Evolutionary conservation across 2,888 invertebrate genomes (phyloP).

Genomic region (Penaeus monodon): DNA sequence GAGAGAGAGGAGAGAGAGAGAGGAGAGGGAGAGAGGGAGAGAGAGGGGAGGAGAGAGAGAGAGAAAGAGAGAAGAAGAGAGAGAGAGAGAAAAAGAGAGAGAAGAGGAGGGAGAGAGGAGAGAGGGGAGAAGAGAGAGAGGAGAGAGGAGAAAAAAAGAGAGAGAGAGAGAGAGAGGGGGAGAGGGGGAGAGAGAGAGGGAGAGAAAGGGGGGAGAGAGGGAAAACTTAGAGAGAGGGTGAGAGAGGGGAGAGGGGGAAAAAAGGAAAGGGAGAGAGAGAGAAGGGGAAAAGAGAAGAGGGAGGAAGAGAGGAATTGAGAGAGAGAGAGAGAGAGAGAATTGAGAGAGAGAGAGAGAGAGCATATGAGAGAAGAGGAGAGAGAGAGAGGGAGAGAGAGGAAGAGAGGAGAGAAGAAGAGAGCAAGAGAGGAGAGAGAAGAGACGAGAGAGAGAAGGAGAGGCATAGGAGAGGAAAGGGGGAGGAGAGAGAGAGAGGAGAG

Average conservation of each 20-base stretch:
- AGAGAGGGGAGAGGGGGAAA: slow-evolving; percentile 52
- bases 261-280: not conserved
- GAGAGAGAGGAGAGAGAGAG: slow-evolving; percentile 35
- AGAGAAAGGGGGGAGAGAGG: not conserved
- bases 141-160: not conserved
- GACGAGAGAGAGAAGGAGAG: too few species aligned
- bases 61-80: not conserved
- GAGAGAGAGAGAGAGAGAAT: too few species aligned
- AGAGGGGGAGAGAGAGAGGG: not conserved
- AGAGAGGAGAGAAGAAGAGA: too few species aligned
- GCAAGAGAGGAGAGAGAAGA: too few species aligned
- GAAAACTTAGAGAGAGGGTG: not conserved
- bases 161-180: not conserved
- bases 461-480: too few species aligned
- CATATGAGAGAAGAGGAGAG: too few species aligned
- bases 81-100: not conserved
- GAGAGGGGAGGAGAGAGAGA: not conserved
- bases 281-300: too few species aligned
- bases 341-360: too few species aligned
- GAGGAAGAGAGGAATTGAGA: too few species aligned
- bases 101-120: not conserved
- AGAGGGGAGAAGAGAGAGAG: not conserved
- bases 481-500: too few species aligned
- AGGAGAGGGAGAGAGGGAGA: not conserved
- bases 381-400: too few species aligned